Conservation (phyloP, 2,113 vertebrate genomes). For the Oreocharis arfaki region DNA sequence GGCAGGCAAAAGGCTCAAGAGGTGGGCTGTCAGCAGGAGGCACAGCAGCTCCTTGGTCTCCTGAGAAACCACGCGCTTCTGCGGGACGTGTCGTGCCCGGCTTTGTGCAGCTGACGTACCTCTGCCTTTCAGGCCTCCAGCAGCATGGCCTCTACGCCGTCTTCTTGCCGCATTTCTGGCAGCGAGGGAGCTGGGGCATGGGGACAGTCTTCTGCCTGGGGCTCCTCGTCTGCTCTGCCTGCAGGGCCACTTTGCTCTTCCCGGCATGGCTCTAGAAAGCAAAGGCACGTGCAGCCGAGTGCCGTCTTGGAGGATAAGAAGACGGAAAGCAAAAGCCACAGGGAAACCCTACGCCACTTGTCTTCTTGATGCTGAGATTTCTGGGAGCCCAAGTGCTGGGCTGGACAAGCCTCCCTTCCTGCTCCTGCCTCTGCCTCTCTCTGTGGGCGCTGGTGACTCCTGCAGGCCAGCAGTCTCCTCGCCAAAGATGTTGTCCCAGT, state of each 20-base stretch:
- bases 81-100: fast-evolving
- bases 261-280: not conserved
- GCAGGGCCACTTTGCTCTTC: not conserved
- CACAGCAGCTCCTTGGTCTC: no score
- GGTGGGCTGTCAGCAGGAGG: no score
- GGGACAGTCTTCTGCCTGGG: not conserved
- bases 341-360: not conserved
- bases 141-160: fast-evolving
- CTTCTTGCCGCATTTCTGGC: not conserved
- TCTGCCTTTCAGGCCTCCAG: not conserved
- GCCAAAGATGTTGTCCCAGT: not conserved
- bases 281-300: not conserved
- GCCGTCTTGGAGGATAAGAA: not conserved
- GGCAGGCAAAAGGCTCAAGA: no score
- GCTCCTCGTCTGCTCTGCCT: no score
- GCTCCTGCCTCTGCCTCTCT: not conserved
- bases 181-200: no score
- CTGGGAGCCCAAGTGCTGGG: not conserved
- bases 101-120: not conserved
- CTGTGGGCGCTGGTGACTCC: fast-evolving
- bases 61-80: no score
- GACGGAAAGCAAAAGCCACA: not conserved
- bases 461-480: not conserved
- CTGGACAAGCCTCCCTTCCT: not conserved
- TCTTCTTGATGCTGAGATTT: not conserved